Conservation (phyloP, 1,140 invertebrate species). For the Druon quercuslanigerum region DNA sequence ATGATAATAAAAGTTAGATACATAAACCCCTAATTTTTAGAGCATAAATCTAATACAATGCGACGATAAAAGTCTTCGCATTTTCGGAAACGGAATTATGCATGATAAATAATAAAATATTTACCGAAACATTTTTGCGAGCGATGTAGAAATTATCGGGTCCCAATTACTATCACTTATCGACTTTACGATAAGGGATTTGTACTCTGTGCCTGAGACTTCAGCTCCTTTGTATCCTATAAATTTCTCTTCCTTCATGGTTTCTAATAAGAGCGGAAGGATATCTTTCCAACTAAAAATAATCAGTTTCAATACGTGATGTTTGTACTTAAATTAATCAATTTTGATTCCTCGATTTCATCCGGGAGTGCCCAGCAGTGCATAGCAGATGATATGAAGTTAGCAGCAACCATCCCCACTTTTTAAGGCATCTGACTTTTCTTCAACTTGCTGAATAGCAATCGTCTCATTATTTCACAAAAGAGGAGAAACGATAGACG, state of each 20-base stretch:
- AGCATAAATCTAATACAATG: background rate
- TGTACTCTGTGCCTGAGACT: constrained; percentile 71
- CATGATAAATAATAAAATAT: background rate
- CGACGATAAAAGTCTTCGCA: constrained; percentile 15
- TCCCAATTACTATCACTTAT: constrained; percentile 70
- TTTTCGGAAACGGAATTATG: constrained; percentile 23
- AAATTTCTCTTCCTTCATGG: constrained; percentile 70
- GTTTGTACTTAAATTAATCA: background rate
- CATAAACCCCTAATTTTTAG: no score
- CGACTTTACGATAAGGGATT: constrained; percentile 69
- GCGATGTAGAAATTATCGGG: constrained; percentile 63
- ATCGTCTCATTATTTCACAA: no score
- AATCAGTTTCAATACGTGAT: background rate
- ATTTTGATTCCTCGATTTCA: constrained; percentile 25
- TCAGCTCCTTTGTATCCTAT: constrained; percentile 66
- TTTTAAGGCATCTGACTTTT: no score
- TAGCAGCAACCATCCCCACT: no score
- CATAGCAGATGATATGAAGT: no score
- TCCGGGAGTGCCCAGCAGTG: background rate
- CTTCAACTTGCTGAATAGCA: no score
- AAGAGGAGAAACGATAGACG: no score
- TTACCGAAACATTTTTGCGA: constrained; percentile 76
- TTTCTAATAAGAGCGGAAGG: constrained; percentile 70
- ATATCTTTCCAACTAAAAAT: constrained; percentile 74
- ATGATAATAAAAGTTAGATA: no score